These are phyloP conservation scores for Tenualosa ilisha DNA, from an alignment of 2,797 vertebrate genomes.

Conservation along the genomic window DNA sequence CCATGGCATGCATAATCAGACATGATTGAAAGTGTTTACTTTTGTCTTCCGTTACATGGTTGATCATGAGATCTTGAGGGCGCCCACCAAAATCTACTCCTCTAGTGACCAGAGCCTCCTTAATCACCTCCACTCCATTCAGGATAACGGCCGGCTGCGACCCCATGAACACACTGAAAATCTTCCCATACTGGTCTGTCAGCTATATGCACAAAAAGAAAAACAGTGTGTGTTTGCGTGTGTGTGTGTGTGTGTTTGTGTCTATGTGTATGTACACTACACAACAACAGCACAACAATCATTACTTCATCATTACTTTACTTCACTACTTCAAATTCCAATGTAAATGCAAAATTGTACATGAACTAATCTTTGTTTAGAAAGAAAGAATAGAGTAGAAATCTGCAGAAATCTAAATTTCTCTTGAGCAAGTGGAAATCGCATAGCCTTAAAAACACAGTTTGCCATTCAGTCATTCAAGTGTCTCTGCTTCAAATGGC, in stretches of 20 bases:
- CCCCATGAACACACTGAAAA: conserved; percentile 71
- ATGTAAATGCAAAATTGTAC: no score
- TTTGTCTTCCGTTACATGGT: conserved; percentile 45
- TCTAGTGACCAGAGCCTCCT: conserved; percentile 66
- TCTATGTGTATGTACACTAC: no score
- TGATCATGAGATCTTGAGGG: conserved; percentile 64
- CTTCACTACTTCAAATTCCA: no score
- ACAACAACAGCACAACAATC: no score
- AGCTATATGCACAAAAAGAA: conserved; percentile 48
- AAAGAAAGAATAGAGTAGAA: no score
- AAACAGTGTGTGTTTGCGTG: not conserved
- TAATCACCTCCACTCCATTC: conserved; percentile 73
- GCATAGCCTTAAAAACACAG: no score
- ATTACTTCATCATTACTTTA: no score
- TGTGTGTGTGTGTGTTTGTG: not conserved
- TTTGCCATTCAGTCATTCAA: no score
- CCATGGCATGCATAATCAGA: no score
- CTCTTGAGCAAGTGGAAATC: no score
- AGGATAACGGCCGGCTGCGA: conserved; percentile 65
- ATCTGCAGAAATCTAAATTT: not conserved
- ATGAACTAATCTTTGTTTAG: no score
- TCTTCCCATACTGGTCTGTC: conserved; percentile 65
- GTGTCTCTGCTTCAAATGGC: no score
- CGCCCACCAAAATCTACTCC: conserved; percentile 68
- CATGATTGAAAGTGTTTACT: conserved; percentile 49